Percentiles rank a stretch among this genome's conserved stretches.
Conservation (phyloP, 2,113 vertebrate genomes). For the Gasterosteus aculeatus region DNA sequence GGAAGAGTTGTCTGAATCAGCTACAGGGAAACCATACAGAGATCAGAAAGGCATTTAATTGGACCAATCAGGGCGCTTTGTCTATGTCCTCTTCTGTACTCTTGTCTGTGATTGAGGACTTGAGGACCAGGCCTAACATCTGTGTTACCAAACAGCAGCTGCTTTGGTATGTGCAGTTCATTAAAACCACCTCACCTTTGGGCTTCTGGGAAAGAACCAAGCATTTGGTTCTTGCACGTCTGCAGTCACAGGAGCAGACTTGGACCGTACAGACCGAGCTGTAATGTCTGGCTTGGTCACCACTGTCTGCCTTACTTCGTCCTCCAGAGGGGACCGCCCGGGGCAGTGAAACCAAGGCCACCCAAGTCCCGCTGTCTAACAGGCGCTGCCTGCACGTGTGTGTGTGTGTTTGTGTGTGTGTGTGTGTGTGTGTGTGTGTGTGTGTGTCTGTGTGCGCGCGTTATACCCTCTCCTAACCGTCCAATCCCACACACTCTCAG, state of each 20-base stretch:
- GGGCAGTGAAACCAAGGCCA: constrained; percentile 70
- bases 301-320: constrained; percentile 65
- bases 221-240: constrained; percentile 55
- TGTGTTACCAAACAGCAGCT: constrained; percentile 45
- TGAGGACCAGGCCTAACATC: constrained; percentile 37
- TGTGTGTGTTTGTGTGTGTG: too few species aligned
- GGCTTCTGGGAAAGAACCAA: constrained; percentile 64
- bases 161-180: constrained; percentile 44
- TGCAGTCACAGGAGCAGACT: constrained; percentile 62
- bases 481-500: constrained; percentile 54
- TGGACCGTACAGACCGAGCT: constrained; percentile 69
- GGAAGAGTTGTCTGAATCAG: constrained; percentile 34
- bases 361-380: constrained; percentile 69
- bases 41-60: constrained; percentile 64
- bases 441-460: constrained; percentile 37
- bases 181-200: constrained; percentile 53
- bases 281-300: constrained; percentile 72
- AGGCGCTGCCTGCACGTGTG: constrained; percentile 22
- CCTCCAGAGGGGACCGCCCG: constrained; percentile 70
- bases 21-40: constrained; percentile 18
- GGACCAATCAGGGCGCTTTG: constrained; percentile 53
- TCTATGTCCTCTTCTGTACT: constrained; percentile 18
- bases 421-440: constrained; percentile 44
- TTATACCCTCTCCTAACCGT: constrained; percentile 54
- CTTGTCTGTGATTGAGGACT: constrained; percentile 1